Evolutionary conservation across 2,797 vertebrate genomes (phyloP).

Genomic region (Sebastes hubbsi): DNA sequence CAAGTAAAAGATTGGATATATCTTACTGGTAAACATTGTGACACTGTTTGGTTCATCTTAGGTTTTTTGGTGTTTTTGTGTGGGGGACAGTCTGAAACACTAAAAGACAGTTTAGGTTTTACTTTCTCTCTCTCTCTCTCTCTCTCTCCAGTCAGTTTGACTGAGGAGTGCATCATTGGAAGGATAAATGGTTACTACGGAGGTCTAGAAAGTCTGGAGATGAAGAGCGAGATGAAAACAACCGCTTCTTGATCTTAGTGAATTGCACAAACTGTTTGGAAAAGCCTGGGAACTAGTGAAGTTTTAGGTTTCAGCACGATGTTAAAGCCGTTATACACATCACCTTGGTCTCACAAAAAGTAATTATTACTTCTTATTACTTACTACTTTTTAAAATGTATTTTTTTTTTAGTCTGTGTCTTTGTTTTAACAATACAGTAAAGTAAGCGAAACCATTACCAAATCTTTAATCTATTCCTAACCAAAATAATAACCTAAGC

Average conservation of each 20-base stretch:
- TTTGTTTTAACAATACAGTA: background rate
- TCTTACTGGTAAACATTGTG: slow-evolving; percentile 30
- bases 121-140: background rate
- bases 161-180: background rate
- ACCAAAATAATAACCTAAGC: too few relatives aligned
- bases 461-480: background rate
- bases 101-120: background rate
- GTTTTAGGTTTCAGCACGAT: background rate
- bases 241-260: background rate
- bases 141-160: background rate
- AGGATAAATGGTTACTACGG: background rate
- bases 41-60: slow-evolving; percentile 15
- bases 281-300: background rate
- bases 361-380: background rate
- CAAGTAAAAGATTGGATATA: slow-evolving; percentile 14
- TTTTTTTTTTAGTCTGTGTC: background rate
- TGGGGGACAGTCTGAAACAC: background rate
- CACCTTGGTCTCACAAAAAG: background rate
- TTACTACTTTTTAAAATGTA: background rate
- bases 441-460: background rate
- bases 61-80: background rate
- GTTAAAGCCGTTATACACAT: background rate
- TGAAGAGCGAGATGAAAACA: slow-evolving; percentile 3
- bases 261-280: background rate
- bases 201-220: background rate